These are phyloP conservation scores for Pelvicachromis taeniatus DNA, from an alignment of 2,113 vertebrate species.

Conservation along the genomic window DNA sequence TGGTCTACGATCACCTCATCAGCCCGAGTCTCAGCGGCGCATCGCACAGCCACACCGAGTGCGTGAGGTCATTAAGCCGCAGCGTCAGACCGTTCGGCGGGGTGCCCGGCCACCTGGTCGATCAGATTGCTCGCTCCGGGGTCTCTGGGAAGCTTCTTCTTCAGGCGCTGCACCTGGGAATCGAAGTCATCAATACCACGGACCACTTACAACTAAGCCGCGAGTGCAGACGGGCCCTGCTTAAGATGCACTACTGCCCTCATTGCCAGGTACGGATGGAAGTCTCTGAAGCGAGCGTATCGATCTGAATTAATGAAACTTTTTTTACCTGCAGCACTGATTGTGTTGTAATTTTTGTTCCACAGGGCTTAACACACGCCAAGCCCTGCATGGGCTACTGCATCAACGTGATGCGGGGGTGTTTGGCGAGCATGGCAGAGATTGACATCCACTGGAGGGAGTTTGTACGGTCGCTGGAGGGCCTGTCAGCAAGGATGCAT, in stretches of 20 bases:
- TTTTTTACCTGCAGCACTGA: constrained; percentile 2
- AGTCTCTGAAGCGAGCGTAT: background rate
- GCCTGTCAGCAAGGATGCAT: constrained; percentile 75
- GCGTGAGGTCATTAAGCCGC: constrained; percentile 66
- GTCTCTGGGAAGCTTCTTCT: constrained; percentile 76
- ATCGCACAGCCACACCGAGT: constrained; percentile 74
- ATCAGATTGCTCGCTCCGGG: constrained; percentile 72
- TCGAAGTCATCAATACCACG: constrained; percentile 90
- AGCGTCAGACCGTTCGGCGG: constrained; percentile 75
- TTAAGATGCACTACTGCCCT: constrained; percentile 84
- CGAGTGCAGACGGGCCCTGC: constrained; percentile 80
- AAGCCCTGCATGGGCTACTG: constrained; percentile 89
- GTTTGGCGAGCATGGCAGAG: constrained; percentile 82
- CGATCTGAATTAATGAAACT: constrained; percentile 5
- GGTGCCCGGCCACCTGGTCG: constrained; percentile 62
- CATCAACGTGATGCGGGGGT: constrained; percentile 83
- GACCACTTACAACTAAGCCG: constrained; percentile 81
- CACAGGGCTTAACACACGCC: constrained; percentile 71
- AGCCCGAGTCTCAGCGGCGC: constrained; percentile 65
- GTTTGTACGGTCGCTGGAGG: constrained; percentile 81
- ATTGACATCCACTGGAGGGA: constrained; percentile 82
- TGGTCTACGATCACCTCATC: constrained; percentile 80
- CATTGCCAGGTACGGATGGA: constrained; percentile 74
- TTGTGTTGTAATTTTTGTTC: background rate
- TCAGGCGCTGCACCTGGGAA: constrained; percentile 84